Percentiles rank a stretch among this genome's conserved stretches.
phyloP scores from a whole-genome alignment of 2,113 vertebrate species.

The Telmatochromis sp. region DNA sequence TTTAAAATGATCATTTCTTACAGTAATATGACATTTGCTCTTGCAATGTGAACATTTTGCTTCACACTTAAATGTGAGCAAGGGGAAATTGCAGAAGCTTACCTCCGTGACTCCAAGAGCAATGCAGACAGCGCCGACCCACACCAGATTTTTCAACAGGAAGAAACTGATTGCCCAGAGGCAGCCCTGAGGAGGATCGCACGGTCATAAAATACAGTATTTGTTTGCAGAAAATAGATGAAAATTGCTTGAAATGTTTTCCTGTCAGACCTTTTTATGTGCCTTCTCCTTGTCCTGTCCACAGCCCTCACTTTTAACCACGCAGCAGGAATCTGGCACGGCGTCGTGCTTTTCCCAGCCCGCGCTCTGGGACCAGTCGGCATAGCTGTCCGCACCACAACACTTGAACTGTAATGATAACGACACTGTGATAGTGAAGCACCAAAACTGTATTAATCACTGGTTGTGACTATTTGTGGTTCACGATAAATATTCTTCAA shows the following conservation, averaged over 20 bases:
- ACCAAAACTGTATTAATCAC: not conserved
- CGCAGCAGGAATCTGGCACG: slow-evolving; percentile 26
- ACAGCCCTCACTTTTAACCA: not conserved
- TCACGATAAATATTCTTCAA: not conserved
- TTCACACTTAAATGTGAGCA: not conserved
- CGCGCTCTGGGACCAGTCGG: slow-evolving; percentile 4
- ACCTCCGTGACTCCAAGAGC: slow-evolving; percentile 15
- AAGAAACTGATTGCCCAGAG: not conserved
- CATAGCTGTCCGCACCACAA: slow-evolving; percentile 10
- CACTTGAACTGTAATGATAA: slow-evolving; percentile 4
- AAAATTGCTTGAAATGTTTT: not conserved
- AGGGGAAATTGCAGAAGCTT: not conserved
- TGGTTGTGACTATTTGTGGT: not conserved
- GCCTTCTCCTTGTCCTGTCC: not conserved
- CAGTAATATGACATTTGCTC: not conserved
- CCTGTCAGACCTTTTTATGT: not conserved
- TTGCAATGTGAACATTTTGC: not conserved
- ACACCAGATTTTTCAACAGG: slow-evolving; percentile 8
- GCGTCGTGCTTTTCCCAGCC: not conserved
- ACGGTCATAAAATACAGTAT: not conserved
- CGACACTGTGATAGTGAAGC: not conserved
- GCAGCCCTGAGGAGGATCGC: not conserved
- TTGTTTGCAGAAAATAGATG: not conserved
- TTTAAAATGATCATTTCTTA: not conserved
- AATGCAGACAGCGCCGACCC: slow-evolving; percentile 18